Percentiles rank a stretch among this genome's conserved stretches.
phyloP scores from a whole-genome alignment of 2,888 invertebrate genomes.

The Polylopha cassiicola region DNA sequence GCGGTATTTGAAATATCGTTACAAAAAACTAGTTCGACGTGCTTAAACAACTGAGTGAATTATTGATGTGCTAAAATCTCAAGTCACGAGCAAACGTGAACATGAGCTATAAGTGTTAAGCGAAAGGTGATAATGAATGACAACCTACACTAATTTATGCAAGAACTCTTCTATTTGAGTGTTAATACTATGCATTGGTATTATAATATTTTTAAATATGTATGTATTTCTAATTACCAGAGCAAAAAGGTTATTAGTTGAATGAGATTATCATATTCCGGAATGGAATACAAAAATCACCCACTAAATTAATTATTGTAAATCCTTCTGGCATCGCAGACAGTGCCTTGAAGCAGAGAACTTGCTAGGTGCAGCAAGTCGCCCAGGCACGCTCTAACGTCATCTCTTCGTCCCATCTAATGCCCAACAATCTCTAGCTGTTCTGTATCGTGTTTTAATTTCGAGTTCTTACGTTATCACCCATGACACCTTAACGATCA shows the following conservation, averaged over 20 bases:
- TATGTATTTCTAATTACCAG: constrained; percentile 37
- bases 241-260: constrained; percentile 58
- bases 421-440: constrained; percentile 5
- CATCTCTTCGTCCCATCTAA: constrained; percentile 9
- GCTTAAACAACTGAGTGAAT: constrained; percentile 23
- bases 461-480: constrained; percentile 48
- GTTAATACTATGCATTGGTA: constrained; percentile 31
- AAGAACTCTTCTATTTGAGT: constrained; percentile 31
- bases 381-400: constrained; percentile 61
- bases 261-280: constrained; percentile 71
- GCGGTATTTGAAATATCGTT: constrained; percentile 55
- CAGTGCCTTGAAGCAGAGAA: constrained; percentile 64
- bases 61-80: constrained; percentile 61
- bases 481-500: constrained; percentile 54
- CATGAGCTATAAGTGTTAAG: constrained; percentile 49
- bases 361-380: constrained; percentile 73
- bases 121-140: constrained; percentile 57
- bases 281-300: constrained; percentile 66
- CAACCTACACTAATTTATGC: constrained; percentile 44
- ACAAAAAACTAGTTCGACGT: constrained; percentile 56
- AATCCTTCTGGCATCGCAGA: constrained; percentile 50
- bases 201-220: constrained; percentile 23
- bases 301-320: constrained; percentile 61
- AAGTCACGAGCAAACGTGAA: constrained; percentile 67
- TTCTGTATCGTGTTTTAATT: constrained; percentile 8